These are phyloP conservation scores for Mastigias papua DNA, from an alignment of 30 jellyfish, hydroid and myxozoan genomes.

Conservation along the genomic window DNA sequence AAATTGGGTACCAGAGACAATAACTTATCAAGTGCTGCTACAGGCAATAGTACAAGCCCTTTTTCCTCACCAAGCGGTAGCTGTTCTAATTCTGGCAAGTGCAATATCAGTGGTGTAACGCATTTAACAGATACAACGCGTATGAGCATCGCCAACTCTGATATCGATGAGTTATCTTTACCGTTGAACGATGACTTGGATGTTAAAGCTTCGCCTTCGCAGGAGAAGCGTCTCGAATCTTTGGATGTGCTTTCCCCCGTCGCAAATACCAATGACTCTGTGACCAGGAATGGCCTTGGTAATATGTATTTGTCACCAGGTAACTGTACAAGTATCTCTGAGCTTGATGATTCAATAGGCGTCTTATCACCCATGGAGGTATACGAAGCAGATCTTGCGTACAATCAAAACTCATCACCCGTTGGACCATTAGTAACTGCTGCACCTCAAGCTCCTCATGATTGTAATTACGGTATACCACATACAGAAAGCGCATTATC, in stretches of 20 bases:
- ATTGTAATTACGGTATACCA: not conserved
- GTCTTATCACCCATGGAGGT: constrained; percentile 46
- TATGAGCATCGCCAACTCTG: constrained; percentile 53
- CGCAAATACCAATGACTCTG: not conserved
- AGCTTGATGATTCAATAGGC: constrained; percentile 9
- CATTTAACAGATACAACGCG: constrained; percentile 81
- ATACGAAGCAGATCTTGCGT: constrained; percentile 5
- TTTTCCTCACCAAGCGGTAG: constrained; percentile 43
- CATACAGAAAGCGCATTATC: not conserved
- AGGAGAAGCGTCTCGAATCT: not conserved
- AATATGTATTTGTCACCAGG: not conserved
- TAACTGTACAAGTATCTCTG: not conserved
- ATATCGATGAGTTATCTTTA: constrained; percentile 21
- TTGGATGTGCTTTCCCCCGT: constrained; percentile 52
- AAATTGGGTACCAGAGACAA: not conserved
- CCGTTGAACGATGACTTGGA: constrained; percentile 12
- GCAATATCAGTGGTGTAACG: constrained; percentile 89
- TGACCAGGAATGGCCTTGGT: not conserved
- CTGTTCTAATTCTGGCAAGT: constrained; percentile 35
- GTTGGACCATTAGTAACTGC: not conserved
- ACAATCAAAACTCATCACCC: constrained; percentile 1
- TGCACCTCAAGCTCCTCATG: not conserved
- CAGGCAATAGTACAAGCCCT: constrained; percentile 14
- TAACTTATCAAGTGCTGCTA: not conserved
- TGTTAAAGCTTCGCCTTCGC: not conserved